Conservation (phyloP, 2,888 invertebrate genomes). For the Caenorhabditis sp. region DNA sequence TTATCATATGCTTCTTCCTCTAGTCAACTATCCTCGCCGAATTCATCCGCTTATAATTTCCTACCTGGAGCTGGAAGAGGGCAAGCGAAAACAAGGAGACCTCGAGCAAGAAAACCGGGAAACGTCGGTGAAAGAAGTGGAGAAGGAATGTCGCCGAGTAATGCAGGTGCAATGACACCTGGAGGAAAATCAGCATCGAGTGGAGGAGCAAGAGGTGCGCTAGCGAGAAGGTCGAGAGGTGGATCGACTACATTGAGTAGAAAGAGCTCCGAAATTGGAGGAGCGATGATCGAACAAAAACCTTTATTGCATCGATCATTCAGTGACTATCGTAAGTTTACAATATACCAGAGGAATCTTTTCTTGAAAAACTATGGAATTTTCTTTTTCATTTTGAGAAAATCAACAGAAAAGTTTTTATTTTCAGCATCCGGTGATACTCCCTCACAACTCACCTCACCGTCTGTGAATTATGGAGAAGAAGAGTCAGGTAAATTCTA, state of each 20-base stretch:
- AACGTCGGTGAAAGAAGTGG: constrained; percentile 3
- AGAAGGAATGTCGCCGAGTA: too few species aligned
- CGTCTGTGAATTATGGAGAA: neutral
- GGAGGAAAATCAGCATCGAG: too few species aligned
- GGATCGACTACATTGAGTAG: constrained; percentile 13
- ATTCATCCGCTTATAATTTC: constrained; percentile 2
- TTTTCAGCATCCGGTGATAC: neutral
- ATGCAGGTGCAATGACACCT: too few species aligned
- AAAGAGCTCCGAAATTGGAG: constrained; percentile 30
- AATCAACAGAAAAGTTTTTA: too few species aligned
- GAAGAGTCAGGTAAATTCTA: neutral
- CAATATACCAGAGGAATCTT: too few species aligned
- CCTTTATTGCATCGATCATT: constrained; percentile 35
- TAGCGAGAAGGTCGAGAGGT: constrained; percentile 12
- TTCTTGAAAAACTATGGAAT: too few species aligned
- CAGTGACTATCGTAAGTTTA: constrained; percentile 39
- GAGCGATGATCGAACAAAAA: constrained; percentile 4
- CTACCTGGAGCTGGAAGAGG: constrained; percentile 1
- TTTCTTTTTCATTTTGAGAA: too few species aligned
- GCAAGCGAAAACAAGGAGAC: constrained; percentile 4
- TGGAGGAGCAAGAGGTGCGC: constrained; percentile 20
- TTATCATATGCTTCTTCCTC: neutral
- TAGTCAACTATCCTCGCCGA: neutral
- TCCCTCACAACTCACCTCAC: neutral
- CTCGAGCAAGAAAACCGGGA: constrained; percentile 18